Evolutionary conservation across 2,797 vertebrate genomes (phyloP).

Genomic region (Balearica regulorum): DNA sequence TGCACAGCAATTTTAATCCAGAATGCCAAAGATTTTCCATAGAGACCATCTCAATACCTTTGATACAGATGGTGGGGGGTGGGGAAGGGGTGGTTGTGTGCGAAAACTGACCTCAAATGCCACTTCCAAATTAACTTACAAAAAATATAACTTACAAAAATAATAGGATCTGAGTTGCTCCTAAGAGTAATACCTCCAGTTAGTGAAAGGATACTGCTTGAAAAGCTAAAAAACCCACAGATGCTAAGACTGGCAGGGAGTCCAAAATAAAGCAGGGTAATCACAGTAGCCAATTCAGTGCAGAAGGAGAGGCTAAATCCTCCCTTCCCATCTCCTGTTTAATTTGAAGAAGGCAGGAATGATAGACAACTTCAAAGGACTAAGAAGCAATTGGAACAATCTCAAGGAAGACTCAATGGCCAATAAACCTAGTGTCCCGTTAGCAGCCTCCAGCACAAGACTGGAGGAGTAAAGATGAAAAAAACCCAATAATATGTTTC

Average conservation of each 20-base stretch:
- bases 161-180: background rate
- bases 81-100: rapidly evolving
- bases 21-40: background rate
- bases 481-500: background rate
- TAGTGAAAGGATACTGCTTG: background rate
- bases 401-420: background rate
- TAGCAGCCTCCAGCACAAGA: background rate
- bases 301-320: background rate
- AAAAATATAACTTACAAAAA: background rate
- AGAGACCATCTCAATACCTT: background rate
- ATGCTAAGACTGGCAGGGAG: background rate
- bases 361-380: background rate
- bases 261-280: background rate
- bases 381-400: background rate
- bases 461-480: background rate
- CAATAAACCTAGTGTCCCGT: background rate
- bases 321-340: background rate
- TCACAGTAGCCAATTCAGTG: background rate
- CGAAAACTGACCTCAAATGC: background rate
- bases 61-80: rapidly evolving
- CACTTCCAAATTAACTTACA: background rate
- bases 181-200: background rate
- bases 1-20: background rate
- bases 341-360: background rate
- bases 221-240: background rate